Percentiles rank a stretch among this genome's conserved stretches.
These are phyloP conservation scores for Hirtodrosophila cameraria DNA, from an alignment of 2,888 invertebrate genomes.

Conservation along the genomic window DNA sequence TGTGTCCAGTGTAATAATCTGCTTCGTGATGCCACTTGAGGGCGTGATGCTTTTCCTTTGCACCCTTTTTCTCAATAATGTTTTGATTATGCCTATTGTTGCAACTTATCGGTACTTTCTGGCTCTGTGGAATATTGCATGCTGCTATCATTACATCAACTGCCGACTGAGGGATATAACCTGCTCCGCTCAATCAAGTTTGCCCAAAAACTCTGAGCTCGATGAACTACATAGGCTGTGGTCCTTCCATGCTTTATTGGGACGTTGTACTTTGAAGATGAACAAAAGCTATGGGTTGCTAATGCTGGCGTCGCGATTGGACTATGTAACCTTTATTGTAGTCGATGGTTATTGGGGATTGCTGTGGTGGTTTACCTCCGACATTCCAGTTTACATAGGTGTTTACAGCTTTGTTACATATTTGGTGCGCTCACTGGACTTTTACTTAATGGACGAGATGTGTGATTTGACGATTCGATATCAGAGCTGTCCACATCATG, in stretches of 20 bases:
- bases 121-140: conserved; percentile 30
- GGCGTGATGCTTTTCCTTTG: not conserved
- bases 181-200: not conserved
- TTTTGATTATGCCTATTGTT: conserved; percentile 15
- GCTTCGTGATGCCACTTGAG: not conserved
- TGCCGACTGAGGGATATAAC: conserved; percentile 10
- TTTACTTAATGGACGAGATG: conserved; percentile 42
- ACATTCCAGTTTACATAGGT: not conserved
- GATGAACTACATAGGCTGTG: conserved; percentile 31
- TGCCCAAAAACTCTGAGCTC: not conserved
- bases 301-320: conserved; percentile 31
- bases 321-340: conserved; percentile 18
- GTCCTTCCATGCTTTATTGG: conserved; percentile 22
- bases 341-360: conserved; percentile 42
- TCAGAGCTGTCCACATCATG: conserved; percentile 4
- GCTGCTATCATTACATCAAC: conserved; percentile 32
- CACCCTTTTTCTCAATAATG: conserved; percentile 8
- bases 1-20: not conserved
- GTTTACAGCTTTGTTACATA: conserved; percentile 13
- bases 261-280: conserved; percentile 7
- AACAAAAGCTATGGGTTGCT: conserved; percentile 27
- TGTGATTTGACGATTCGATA: conserved; percentile 22
- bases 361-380: conserved; percentile 24
- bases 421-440: conserved; percentile 23
- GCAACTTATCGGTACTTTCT: conserved; percentile 35